Percentiles rank a stretch among this genome's conserved stretches.
Conservation (phyloP, 1,140 invertebrate species). For the Drosophila kohkoa region DNA sequence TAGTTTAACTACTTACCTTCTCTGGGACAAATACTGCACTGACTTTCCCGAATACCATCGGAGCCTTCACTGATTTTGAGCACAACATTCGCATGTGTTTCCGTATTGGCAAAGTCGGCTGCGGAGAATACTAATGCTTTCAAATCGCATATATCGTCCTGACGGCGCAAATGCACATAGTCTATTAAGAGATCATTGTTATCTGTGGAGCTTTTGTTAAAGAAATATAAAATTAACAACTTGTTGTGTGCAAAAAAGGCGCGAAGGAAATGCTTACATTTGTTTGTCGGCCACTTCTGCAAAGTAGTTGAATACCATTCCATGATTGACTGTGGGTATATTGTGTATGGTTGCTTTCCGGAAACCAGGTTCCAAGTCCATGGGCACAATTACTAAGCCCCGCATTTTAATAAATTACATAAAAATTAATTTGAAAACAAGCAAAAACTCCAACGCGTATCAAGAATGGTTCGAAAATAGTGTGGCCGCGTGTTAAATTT, state of each 20-base stretch:
- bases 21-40: conserved; percentile 57
- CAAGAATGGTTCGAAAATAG: background rate
- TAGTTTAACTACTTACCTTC: conserved; percentile 22
- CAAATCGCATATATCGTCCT: conserved; percentile 56
- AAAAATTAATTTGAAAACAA: background rate
- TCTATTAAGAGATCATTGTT: conserved; percentile 68
- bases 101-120: conserved; percentile 54
- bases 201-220: conserved; percentile 38
- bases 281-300: conserved; percentile 45
- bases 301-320: conserved; percentile 70
- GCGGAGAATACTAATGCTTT: conserved; percentile 66
- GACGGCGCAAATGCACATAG: conserved; percentile 69
- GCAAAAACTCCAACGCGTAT: background rate
- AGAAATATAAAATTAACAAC: background rate
- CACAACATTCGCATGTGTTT: conserved; percentile 64
- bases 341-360: conserved; percentile 72
- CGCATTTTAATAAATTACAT: conserved; percentile 39
- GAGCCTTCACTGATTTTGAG: conserved; percentile 58
- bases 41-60: conserved; percentile 47
- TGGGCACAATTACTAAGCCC: conserved; percentile 73
- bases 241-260: conserved; percentile 2
- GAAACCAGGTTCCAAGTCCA: conserved; percentile 76
- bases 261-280: conserved; percentile 45
- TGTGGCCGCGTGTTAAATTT: background rate
- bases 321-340: conserved; percentile 61